A percentile compares a stretch with the other conserved stretches of the same genome.
Evolutionary conservation across 2,797 vertebrate species (phyloP).

Genomic region (Danio albolineatus): DNA sequence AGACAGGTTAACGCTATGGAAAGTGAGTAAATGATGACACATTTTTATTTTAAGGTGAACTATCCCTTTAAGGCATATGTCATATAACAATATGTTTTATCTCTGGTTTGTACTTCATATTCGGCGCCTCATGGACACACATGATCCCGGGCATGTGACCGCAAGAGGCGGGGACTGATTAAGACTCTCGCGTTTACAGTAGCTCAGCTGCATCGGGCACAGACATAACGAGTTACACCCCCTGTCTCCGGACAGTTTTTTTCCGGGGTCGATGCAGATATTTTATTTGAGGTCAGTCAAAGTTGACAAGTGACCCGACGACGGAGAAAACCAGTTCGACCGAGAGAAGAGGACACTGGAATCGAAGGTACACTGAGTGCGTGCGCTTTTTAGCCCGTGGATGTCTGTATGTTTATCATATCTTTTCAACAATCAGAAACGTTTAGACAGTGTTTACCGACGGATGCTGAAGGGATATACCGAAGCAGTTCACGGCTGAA

Average conservation of each 20-base stretch:
- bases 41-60: no score
- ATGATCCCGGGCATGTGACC: constrained; percentile 70
- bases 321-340: background rate
- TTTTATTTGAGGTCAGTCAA: constrained; percentile 21
- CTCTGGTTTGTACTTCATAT: background rate
- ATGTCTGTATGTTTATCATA: background rate
- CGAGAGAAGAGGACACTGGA: constrained; percentile 27
- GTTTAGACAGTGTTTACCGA: background rate
- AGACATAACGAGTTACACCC: constrained; percentile 13
- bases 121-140: constrained; percentile 65
- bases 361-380: constrained; percentile 17
- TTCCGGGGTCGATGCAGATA: background rate
- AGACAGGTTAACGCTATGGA: no score
- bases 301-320: constrained; percentile 12
- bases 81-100: background rate
- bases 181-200: constrained; percentile 70
- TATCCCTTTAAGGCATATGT: background rate
- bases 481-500: constrained; percentile 1
- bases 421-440: background rate
- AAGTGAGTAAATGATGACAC: no score
- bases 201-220: constrained; percentile 63
- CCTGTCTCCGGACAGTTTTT: background rate
- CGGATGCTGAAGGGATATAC: constrained; percentile 19
- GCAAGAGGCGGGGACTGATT: constrained; percentile 75
- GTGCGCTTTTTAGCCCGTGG: constrained; percentile 1